A percentile compares a stretch with the other conserved stretches of the same genome.
These are phyloP conservation scores for Vireo altiloquus DNA, from an alignment of 2,113 vertebrate genomes.

Conservation along the genomic window DNA sequence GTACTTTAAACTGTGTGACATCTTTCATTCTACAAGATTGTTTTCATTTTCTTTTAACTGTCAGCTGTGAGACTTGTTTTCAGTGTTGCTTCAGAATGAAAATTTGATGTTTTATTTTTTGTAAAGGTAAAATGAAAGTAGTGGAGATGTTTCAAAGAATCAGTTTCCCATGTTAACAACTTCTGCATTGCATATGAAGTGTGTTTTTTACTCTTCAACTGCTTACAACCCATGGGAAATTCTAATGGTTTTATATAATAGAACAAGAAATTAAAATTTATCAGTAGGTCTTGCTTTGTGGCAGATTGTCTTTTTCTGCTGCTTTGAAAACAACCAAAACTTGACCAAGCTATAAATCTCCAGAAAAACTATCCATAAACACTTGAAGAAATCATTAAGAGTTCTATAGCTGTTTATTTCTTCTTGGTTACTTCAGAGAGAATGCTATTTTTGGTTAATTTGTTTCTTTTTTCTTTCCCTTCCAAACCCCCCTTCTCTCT, in stretches of 20 bases:
- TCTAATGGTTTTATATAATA: neutral
- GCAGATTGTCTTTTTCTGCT: neutral
- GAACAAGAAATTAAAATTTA: neutral
- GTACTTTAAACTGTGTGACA: neutral
- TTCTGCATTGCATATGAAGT: neutral
- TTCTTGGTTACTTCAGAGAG: neutral
- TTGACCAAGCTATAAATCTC: neutral
- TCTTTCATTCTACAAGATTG: neutral
- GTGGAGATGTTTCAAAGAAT: neutral
- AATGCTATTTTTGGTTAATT: neutral
- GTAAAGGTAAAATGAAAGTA: neutral
- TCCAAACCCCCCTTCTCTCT: accelerated
- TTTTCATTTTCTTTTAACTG: neutral
- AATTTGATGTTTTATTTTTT: neutral
- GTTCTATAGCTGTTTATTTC: neutral
- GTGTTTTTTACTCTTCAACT: neutral
- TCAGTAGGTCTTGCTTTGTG: neutral
- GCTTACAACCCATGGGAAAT: neutral
- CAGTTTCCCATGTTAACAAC: neutral
- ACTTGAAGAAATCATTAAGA: neutral
- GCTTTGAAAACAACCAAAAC: neutral
- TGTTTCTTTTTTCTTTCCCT: neutral
- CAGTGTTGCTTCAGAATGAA: neutral
- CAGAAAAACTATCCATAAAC: neutral
- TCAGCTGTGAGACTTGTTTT: neutral